Conservation (phyloP, 2,113 vertebrate species). For the Dicaeum eximium region DNA sequence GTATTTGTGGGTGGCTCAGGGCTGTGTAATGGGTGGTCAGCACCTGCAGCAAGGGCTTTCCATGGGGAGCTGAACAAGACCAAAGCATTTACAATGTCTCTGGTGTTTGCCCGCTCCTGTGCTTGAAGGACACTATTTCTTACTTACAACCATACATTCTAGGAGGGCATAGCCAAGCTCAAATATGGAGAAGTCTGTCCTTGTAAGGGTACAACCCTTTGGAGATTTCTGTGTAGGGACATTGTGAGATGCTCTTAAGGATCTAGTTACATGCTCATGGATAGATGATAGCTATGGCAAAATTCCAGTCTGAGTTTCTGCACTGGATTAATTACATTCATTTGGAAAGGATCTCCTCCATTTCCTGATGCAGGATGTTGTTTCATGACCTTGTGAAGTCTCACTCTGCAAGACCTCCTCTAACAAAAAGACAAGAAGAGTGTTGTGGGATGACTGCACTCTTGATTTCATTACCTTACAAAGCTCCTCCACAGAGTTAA, state of each 20-base stretch:
- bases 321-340: slow-evolving; percentile 8
- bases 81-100: background rate
- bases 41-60: background rate
- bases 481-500: background rate
- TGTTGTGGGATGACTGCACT: background rate
- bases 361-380: background rate
- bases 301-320: background rate
- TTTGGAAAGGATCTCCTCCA: background rate
- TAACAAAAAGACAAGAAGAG: background rate
- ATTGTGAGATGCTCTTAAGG: background rate
- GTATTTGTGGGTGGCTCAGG: background rate
- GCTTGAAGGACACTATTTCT: background rate
- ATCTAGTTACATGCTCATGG: background rate
- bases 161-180: background rate
- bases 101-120: background rate
- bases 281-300: background rate
- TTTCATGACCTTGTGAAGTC: slow-evolving; percentile 15
- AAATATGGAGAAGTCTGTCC: background rate
- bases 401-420: background rate
- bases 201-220: background rate
- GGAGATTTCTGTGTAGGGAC: background rate
- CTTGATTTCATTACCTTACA: background rate
- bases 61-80: background rate
- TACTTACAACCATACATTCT: background rate
- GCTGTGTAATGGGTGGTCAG: background rate